Evolutionary conservation across 2,797 vertebrate species (phyloP).

Genomic region (Hafferia zeledoni): DNA sequence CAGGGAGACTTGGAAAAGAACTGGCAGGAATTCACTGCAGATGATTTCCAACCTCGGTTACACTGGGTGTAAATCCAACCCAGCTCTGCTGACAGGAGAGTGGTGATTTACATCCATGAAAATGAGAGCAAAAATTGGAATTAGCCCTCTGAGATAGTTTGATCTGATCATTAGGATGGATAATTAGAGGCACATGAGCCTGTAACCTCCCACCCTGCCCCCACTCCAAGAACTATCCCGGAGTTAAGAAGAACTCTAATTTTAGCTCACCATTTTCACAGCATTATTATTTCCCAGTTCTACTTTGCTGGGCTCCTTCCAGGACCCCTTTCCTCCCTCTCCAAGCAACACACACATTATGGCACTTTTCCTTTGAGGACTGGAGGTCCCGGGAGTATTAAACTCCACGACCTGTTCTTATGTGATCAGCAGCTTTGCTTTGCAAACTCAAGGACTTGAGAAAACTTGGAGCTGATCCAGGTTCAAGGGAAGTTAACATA

Average conservation of each 20-base stretch:
- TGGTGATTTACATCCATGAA: background rate
- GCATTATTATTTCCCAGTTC: background rate
- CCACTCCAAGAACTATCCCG: background rate
- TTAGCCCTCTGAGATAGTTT: background rate
- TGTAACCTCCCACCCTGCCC: background rate
- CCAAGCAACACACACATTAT: fast-evolving
- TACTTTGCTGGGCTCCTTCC: background rate
- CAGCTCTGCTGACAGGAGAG: background rate
- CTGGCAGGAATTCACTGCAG: constrained; percentile 28
- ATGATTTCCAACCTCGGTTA: background rate
- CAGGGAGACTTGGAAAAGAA: background rate
- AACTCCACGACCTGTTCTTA: background rate
- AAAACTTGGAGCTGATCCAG: constrained; percentile 25
- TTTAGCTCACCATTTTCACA: background rate
- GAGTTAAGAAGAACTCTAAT: background rate
- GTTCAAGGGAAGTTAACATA: background rate
- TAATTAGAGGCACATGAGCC: background rate
- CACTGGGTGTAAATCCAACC: background rate
- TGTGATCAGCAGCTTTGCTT: background rate
- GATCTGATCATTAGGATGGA: background rate
- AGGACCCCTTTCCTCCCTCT: background rate
- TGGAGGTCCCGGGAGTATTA: background rate
- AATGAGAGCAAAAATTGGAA: background rate
- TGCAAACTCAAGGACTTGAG: constrained; percentile 11
- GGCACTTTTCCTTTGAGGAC: background rate